Evolutionary conservation across 2,113 vertebrate species (phyloP), one percentile per base, ranked within the genome.

Genomic region (Lynx canadensis): DNA sequence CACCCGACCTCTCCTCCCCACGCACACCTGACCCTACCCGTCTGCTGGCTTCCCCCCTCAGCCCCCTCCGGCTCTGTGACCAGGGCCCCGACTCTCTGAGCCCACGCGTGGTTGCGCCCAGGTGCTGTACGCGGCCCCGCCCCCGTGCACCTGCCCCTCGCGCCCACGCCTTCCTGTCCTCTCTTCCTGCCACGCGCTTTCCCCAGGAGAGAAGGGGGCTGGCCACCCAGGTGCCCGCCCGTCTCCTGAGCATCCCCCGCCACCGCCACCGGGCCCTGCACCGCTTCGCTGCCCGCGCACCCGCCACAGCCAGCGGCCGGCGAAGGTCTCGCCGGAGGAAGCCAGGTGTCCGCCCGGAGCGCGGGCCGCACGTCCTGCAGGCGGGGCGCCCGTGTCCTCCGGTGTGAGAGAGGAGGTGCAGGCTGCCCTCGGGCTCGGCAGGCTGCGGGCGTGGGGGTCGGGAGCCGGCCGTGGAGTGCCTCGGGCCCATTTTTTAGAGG

Each of bases 351-450:
- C 5, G 36, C 36, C 1, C 69, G 11, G 10, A 73, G 36, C 8
- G 10, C 19, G 14, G n/a, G 69, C n/a, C 25, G 12, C 12, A 0
- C 0, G 6, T 15, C 73, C 73, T 45, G 12, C 23, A 10, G 13
- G 10, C 18, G 1, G 52, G 23, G 63, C 1, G 0, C 19, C 16
- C 7, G 4, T 11, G 50, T 25, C 8, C 41, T 41, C 4, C 2
- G 7, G 33, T 14, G 0, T 0, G 1, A 74, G 1, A 3, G 19
- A 36, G 19, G 21, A 15, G 1, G 65, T 4, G 1, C 16, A 18
- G 14, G 1, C 45, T 7, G 13, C 23, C 16, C 12, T 36, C 2
- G 3, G 69, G 31, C 5, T 5, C 81, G 0, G 11, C 7, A 6
- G 52, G 38, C 23, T 19, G 38, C 11, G 71, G 71, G 12, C 10